Base-by-base conservation (phyloP, 2,888 invertebrate species). In the Lapara coniferarum region DNA sequence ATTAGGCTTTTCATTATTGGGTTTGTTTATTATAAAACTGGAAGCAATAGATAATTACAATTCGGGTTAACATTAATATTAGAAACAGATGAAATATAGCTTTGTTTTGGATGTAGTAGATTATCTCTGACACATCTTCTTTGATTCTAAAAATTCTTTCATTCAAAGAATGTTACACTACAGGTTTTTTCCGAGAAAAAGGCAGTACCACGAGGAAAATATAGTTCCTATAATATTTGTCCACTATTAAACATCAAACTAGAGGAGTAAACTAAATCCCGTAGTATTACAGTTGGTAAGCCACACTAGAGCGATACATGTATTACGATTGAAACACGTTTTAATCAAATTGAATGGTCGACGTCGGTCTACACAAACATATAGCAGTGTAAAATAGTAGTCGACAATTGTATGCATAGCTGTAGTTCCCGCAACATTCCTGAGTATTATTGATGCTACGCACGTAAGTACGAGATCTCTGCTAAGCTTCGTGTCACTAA, bases 401-500 rank as follows among this genome's bases (percentile, higher is more conserved):
- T 49, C 46, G 46, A 63, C 63, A 63, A 63, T 63, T 46, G 63
- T 49, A 19, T 19, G 19, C 57, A 57, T 57, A 19, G 63, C 49
- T 19, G 49, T 46, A 63, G 19, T 12, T 19, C 46, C 19, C 16
- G 19, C 46, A 63, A 49, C 46, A 63, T 63, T 63, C 63, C 63
- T 46, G 30, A 14, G 57, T 37, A 46, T 46, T 63, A 63, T 63
- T 63, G 63, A 63, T 63, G 63, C 63, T 6, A 63, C 46, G 49
- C 63, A 63, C 63, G 63, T 63, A 63, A 63, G 63, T 49, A 13
- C 46, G 16, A 14, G 46, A 46, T 63, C 63, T 63, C 49, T 63
- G n/a, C 59, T 59, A 72, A 70, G 66, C 57, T 70, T 55, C 56
- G 19, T 68, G 66, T 71, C 66, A 66, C 16, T 67, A 16, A 67